Evolutionary conservation across 2,888 invertebrate genomes (phyloP).

Genomic region (Morinoia aosen): DNA sequence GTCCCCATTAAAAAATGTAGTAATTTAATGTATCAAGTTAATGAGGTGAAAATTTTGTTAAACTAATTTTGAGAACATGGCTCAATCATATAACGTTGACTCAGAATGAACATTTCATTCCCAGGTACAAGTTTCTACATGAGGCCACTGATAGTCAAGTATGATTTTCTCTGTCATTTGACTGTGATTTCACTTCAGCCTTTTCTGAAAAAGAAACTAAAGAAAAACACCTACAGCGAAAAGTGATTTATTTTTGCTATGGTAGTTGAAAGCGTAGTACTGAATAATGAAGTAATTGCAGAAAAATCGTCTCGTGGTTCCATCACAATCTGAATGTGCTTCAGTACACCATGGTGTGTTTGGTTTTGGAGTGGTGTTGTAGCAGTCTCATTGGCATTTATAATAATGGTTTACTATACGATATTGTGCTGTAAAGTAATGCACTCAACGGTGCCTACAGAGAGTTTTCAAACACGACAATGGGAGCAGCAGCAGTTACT

Average conservation of each 20-base stretch:
- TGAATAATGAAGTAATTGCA: background rate
- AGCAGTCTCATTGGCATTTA: background rate
- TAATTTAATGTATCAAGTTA: background rate
- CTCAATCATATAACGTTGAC: background rate
- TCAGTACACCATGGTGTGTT: constrained; percentile 27
- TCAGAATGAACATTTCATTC: background rate
- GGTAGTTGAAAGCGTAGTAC: background rate
- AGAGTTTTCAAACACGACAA: background rate
- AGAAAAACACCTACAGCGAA: background rate
- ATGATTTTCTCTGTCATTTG: background rate
- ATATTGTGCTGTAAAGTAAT: constrained; percentile 30
- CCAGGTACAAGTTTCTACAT: background rate
- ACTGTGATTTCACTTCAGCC: background rate
- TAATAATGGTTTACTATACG: constrained; percentile 43
- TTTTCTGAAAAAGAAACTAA: background rate
- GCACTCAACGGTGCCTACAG: constrained; percentile 28
- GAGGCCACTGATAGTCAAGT: background rate
- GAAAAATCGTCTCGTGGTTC: background rate
- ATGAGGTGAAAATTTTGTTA: background rate
- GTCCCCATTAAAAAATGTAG: background rate
- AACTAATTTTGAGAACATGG: background rate
- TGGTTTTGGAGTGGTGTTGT: constrained; percentile 36
- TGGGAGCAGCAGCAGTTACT: background rate
- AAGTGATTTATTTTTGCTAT: background rate
- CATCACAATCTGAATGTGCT: background rate